Percentiles rank a stretch among this genome's conserved stretches.
Conservation (phyloP, 2,888 invertebrate genomes). For the Xylota sylvarum region DNA sequence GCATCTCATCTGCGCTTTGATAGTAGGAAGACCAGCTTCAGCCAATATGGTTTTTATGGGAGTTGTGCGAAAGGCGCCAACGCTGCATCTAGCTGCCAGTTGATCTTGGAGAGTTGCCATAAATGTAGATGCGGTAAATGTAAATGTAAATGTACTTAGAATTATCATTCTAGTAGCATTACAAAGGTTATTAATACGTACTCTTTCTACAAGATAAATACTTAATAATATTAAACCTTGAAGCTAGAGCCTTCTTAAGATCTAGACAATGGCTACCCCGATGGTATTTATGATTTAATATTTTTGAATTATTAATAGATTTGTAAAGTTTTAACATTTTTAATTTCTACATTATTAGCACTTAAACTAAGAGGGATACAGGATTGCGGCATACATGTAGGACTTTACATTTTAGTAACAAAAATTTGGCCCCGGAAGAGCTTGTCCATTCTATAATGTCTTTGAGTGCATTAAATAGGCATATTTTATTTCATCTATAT, state of each 20-base stretch:
- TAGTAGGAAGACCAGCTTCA: conserved; percentile 1
- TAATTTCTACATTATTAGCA: no score
- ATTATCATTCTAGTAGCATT: background rate
- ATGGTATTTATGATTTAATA: conserved; percentile 6
- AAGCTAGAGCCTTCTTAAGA: conserved; percentile 1
- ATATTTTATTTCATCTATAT: background rate
- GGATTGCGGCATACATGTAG: no score
- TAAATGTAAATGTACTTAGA: background rate
- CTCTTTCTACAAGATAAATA: no score
- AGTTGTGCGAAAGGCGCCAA: background rate
- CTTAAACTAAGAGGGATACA: no score
- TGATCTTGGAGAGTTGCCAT: conserved; percentile 10
- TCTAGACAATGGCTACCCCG: conserved; percentile 1
- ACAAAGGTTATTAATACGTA: conserved; percentile 1
- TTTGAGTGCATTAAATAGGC: conserved; percentile 8
- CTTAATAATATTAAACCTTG: conserved; percentile 7
- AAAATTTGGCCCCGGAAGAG: no score
- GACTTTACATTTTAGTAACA: no score
- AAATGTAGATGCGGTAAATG: background rate
- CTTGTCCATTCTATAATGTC: conserved; percentile 4
- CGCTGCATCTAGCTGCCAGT: conserved; percentile 5
- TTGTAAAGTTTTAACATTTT: conserved; percentile 8
- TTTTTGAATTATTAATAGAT: no score
- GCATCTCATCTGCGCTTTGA: conserved; percentile 7
- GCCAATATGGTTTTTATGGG: background rate